These are phyloP conservation scores for Agonopterix subpropinquella DNA, from an alignment of 2,888 invertebrate species.

Conservation along the genomic window DNA sequence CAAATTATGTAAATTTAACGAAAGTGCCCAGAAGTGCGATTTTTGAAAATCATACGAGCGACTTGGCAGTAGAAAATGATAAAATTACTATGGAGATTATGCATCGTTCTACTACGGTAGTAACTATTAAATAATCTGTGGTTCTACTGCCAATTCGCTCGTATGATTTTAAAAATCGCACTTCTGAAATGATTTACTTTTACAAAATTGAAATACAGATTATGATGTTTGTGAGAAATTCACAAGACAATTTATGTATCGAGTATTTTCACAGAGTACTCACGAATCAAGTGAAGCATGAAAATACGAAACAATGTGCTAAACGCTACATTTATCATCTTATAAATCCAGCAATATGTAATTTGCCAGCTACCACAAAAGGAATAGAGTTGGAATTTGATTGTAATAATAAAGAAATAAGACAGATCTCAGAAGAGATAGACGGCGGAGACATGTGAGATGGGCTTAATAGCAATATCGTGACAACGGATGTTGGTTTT, in stretches of 20 bases:
- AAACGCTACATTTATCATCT: constrained; percentile 5
- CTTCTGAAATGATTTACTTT: too few species aligned
- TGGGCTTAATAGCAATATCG: constrained; percentile 3
- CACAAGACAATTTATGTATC: not conserved
- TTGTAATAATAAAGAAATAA: not conserved
- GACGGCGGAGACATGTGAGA: constrained; percentile 2
- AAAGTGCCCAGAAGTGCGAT: too few species aligned
- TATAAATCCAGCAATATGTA: not conserved
- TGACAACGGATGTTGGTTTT: constrained; percentile 5
- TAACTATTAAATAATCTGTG: too few species aligned
- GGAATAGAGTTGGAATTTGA: not conserved
- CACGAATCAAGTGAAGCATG: constrained; percentile 8
- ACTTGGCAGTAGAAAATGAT: too few species aligned
- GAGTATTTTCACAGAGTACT: constrained; percentile 1
- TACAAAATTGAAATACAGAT: too few species aligned
- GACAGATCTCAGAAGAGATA: constrained; percentile 1
- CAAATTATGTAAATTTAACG: too few species aligned
- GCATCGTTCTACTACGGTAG: too few species aligned
- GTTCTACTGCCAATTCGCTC: too few species aligned
- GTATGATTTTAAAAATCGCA: too few species aligned
- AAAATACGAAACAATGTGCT: constrained; percentile 3
- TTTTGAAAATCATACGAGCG: too few species aligned
- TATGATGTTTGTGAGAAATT: not conserved
- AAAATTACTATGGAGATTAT: too few species aligned
- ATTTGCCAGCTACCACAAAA: not conserved